Base-by-base conservation (phyloP, 2,113 vertebrate genomes). In the Tiliqua scincoides region DNA sequence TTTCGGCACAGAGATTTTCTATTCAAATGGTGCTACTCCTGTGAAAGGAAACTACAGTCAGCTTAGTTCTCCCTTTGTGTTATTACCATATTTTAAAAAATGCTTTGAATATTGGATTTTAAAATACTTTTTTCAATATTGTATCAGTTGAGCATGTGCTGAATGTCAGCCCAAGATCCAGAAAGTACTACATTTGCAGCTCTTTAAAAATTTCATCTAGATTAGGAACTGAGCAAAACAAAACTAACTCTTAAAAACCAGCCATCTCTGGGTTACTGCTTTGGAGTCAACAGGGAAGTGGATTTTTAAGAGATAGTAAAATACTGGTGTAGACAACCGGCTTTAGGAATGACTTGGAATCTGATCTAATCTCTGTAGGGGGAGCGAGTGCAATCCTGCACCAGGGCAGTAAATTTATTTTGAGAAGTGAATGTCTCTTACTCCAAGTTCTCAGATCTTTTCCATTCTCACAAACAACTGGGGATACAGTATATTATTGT, bases 401-500 rank as follows among this genome's bases (percentile, higher is more conserved):
- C n/a, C 79, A 48, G 35, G 23, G 76, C 21, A 21, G 62, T 76
- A 82, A 81, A 74, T 89, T 74, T 75, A 59, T 85, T 91, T 84
- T 78, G n/a, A 77, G 75, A 82, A 81, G 71, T 48, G 74, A 82
- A n/a, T 77, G 77, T 12, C 72, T 57, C 62, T 40, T 17, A 17
- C 48, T 83, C 54, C 71, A 77, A 0, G 59, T 11, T 10, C 10
- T 35, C 78, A 77, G 18, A 40, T 35, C 78, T 76, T 82, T 35
- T 21, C 27, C 84, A 57, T 63, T 62, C 87, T 76, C 68, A 82
- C 14, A 62, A 71, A 89, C 92, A 89, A 82, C 30, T 89, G 62
- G 10, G 48, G 78, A 25, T 84, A n/a, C n/a, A n/a, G n/a, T n/a
- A 85, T 80, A 88, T 52, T 87, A 89, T 90, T 78, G 90, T 54